phyloP scores from a whole-genome alignment of 2,888 invertebrate species.

The Amblyteles armatorius region DNA sequence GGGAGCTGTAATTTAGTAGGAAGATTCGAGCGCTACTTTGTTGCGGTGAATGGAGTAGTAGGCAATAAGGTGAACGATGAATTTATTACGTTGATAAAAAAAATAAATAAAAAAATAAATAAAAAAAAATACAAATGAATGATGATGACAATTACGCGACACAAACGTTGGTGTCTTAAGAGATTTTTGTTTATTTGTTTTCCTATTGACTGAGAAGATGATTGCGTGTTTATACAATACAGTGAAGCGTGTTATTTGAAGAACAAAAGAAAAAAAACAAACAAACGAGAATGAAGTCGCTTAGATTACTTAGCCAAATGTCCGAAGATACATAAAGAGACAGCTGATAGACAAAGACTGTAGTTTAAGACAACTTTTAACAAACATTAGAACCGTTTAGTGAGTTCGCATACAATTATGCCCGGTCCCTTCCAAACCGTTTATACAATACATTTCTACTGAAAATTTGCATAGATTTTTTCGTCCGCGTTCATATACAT shows the following conservation, averaged over 20 bases:
- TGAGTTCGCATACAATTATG: slow-evolving; percentile 70
- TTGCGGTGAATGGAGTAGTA: slow-evolving; percentile 54
- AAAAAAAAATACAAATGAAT: slow-evolving; percentile 38
- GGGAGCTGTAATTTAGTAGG: slow-evolving; percentile 52
- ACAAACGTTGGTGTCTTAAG: slow-evolving; percentile 38
- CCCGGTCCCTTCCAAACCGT: slow-evolving; percentile 78
- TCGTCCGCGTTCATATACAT: slow-evolving; percentile 22
- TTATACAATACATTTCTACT: slow-evolving; percentile 64
- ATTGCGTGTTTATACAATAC: slow-evolving; percentile 72
- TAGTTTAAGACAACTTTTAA: slow-evolving; percentile 83
- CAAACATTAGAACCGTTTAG: slow-evolving; percentile 79
- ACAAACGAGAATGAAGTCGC: slow-evolving; percentile 54
- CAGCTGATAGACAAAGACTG: slow-evolving; percentile 80
- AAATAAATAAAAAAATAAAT: slow-evolving; percentile 25
- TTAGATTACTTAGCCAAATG: slow-evolving; percentile 51
- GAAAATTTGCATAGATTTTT: slow-evolving; percentile 32
- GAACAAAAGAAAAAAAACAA: slow-evolving; percentile 59
- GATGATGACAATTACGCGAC: slow-evolving; percentile 53
- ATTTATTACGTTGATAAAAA: slow-evolving; percentile 68
- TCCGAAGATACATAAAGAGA: slow-evolving; percentile 70
- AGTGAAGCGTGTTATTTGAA: slow-evolving; percentile 57
- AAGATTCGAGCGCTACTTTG: slow-evolving; percentile 69
- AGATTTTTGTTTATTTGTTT: slow-evolving; percentile 42
- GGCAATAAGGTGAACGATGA: slow-evolving; percentile 63
- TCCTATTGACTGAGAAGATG: slow-evolving; percentile 72